phyloP scores from a whole-genome alignment of 2,797 vertebrate genomes.

The Lepilemur septentrionalis region DNA sequence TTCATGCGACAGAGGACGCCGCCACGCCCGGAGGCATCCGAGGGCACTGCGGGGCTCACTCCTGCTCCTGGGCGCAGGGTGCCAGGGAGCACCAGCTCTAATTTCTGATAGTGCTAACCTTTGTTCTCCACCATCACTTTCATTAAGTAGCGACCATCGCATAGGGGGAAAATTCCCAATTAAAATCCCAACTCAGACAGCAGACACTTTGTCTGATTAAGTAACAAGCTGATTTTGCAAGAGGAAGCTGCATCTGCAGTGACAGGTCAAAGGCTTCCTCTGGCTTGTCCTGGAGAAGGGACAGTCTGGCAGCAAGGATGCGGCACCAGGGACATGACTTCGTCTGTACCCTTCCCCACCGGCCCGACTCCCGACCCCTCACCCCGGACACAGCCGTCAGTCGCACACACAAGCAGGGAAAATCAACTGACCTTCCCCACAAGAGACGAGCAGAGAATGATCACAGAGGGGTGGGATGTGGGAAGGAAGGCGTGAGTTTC shows the following conservation, averaged over 20 bases:
- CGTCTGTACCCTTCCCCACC: background rate
- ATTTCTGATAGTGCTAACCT: background rate
- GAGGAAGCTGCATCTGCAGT: background rate
- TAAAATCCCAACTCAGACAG: background rate
- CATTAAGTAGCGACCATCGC: background rate
- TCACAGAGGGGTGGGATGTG: fast-evolving
- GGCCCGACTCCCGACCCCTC: background rate
- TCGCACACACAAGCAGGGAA: fast-evolving
- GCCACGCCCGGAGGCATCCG: fast-evolving
- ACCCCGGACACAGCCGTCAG: background rate
- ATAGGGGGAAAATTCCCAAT: background rate
- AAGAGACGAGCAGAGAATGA: background rate
- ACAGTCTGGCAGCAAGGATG: fast-evolving
- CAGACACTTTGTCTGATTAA: slow-evolving; percentile 50
- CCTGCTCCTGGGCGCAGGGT: fast-evolving
- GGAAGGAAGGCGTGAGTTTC: background rate
- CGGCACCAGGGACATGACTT: background rate
- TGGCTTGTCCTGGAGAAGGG: background rate
- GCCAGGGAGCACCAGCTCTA: background rate
- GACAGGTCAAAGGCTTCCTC: background rate
- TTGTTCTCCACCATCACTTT: background rate
- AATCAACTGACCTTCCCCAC: fast-evolving
- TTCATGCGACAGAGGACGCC: background rate
- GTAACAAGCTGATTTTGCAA: slow-evolving; percentile 25
- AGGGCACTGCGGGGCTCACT: background rate